Percentiles rank a stretch among this genome's conserved stretches.
phyloP scores from a whole-genome alignment of 1,140 invertebrate genomes.

The Xylocopa sonorina region DNA sequence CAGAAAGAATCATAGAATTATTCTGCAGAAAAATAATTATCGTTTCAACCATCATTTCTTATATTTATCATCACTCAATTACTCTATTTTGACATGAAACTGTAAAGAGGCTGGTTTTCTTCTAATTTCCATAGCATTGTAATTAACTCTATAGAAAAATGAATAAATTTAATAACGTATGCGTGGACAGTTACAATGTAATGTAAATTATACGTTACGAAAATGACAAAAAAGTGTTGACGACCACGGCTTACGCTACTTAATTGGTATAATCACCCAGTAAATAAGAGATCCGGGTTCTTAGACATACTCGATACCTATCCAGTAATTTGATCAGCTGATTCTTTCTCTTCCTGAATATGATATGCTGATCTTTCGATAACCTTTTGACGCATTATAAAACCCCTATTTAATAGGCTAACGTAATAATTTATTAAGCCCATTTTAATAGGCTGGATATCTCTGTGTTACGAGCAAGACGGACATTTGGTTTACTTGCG shows the following conservation, averaged over 20 bases:
- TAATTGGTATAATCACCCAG: neutral
- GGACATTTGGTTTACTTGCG: neutral
- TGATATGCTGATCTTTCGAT: neutral
- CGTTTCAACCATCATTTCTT: too few relatives aligned
- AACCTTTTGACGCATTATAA: neutral
- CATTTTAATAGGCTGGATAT: neutral
- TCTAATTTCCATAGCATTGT: neutral
- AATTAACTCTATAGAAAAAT: too few relatives aligned
- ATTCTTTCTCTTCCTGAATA: neutral
- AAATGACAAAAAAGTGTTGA: too few relatives aligned
- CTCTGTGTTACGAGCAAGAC: neutral
- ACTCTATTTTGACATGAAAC: neutral
- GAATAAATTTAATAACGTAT: too few relatives aligned
- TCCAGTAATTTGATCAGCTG: neutral
- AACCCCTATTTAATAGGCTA: neutral
- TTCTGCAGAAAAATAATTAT: too few relatives aligned
- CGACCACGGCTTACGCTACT: neutral
- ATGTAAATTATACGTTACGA: too few relatives aligned
- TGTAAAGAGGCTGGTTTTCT: neutral
- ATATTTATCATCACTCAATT: neutral
- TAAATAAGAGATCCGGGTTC: slow-evolving; percentile 1
- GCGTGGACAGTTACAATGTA: too few relatives aligned
- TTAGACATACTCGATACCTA: neutral
- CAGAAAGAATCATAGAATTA: too few relatives aligned
- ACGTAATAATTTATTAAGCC: neutral